Percentiles rank a stretch among this genome's conserved stretches.
Conservation (phyloP, 2,113 vertebrate species). For the Bucco capensis region DNA sequence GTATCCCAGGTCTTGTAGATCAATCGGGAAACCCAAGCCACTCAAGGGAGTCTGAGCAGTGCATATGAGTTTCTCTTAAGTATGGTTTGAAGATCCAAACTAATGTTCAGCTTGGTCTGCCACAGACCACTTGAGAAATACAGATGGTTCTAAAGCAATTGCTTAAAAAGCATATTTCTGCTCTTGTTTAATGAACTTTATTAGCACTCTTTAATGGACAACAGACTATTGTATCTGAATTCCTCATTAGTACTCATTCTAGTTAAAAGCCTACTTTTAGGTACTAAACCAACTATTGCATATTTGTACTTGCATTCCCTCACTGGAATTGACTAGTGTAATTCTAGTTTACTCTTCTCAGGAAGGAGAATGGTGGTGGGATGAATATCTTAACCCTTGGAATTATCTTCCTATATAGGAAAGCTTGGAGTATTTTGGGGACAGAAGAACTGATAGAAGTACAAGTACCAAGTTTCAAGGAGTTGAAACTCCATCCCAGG, state of each 20-base stretch:
- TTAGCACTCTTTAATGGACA: neutral
- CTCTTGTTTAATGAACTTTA: neutral
- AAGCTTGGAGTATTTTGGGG: constrained; percentile 90
- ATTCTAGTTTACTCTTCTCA: neutral
- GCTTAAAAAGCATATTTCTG: neutral
- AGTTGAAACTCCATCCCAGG: constrained; percentile 97
- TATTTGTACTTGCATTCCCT: neutral
- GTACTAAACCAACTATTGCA: neutral
- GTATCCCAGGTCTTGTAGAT: neutral
- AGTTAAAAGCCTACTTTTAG: neutral
- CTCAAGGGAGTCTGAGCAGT: neutral
- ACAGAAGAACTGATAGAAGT: constrained; percentile 88
- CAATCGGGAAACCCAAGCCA: neutral
- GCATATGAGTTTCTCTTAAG: neutral
- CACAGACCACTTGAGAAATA: neutral
- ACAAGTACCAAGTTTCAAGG: constrained; percentile 90
- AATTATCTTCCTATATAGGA: constrained; percentile 68
- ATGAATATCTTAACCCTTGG: neutral
- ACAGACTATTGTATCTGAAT: neutral
- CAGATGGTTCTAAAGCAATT: neutral
- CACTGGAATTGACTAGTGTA: neutral
- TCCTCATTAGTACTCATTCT: neutral
- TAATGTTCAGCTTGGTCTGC: neutral
- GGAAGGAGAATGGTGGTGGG: neutral
- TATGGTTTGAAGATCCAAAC: neutral